Evolutionary conservation across 2,113 vertebrate species (phyloP).

Genomic region (Rhynchomys soricoides): DNA sequence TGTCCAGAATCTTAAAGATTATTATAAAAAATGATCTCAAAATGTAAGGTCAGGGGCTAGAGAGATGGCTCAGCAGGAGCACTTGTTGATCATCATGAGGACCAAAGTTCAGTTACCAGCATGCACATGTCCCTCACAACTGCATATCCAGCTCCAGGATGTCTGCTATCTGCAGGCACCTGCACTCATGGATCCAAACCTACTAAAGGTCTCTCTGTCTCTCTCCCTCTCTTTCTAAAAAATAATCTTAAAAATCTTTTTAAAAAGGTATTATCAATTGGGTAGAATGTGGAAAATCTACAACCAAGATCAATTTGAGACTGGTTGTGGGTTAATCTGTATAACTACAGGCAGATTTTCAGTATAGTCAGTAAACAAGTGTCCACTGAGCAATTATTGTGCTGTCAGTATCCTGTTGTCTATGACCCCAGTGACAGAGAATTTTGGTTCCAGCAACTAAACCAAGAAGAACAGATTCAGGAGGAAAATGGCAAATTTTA

Average conservation of each 20-base stretch:
- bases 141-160: neutral
- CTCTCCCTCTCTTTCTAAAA: neutral
- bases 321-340: neutral
- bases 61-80: neutral
- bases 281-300: neutral
- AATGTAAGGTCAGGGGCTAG: neutral
- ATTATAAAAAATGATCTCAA: neutral
- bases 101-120: neutral
- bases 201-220: neutral
- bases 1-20: neutral
- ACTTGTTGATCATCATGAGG: no score
- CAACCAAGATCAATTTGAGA: neutral
- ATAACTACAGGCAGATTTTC: neutral
- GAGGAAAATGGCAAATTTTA: neutral
- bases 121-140: neutral
- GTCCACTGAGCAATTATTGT: neutral
- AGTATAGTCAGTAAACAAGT: neutral
- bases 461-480: neutral
- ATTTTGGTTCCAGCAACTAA: conserved; percentile 14
- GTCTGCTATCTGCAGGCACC: neutral
- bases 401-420: neutral
- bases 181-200: neutral
- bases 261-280: neutral
- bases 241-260: neutral
- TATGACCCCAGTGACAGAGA: neutral